Percentiles rank a stretch among this genome's conserved stretches.
phyloP scores from a whole-genome alignment of 2,888 invertebrate genomes.

The Elmis aenea region DNA sequence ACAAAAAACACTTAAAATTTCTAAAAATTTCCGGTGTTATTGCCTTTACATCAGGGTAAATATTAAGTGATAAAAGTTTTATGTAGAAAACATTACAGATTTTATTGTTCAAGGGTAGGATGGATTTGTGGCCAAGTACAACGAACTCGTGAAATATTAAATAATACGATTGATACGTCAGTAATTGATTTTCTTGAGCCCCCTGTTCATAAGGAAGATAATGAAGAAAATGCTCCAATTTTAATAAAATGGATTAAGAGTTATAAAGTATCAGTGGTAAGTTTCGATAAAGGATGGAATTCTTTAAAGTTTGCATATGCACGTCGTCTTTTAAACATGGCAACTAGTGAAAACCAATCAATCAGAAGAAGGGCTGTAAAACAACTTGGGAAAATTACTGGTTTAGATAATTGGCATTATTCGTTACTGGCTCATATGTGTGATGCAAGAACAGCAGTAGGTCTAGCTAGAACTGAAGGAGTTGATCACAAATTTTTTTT shows the following conservation, averaged over 20 bases:
- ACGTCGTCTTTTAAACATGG: slow-evolving; percentile 61
- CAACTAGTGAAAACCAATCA: slow-evolving; percentile 58
- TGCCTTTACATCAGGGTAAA: slow-evolving; percentile 11
- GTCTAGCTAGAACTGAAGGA: slow-evolving; percentile 66
- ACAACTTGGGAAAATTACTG: slow-evolving; percentile 60
- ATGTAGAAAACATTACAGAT: not conserved
- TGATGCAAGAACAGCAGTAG: slow-evolving; percentile 70
- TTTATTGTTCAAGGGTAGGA: slow-evolving; percentile 12
- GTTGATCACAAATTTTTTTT: slow-evolving; percentile 71
- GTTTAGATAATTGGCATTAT: slow-evolving; percentile 49
- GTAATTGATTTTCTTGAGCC: slow-evolving; percentile 37
- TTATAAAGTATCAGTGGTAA: slow-evolving; percentile 11
- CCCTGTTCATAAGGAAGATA: slow-evolving; percentile 10
- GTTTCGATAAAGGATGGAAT: slow-evolving; percentile 28
- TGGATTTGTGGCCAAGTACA: slow-evolving; percentile 39
- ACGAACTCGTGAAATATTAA: slow-evolving; percentile 34
- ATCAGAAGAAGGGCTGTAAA: slow-evolving; percentile 62
- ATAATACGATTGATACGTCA: slow-evolving; percentile 39
- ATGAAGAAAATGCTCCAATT: slow-evolving; percentile 15
- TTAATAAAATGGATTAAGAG: slow-evolving; percentile 8
- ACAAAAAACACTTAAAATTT: slow-evolving; percentile 12
- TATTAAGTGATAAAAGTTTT: not conserved
- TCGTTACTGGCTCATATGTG: slow-evolving; percentile 72
- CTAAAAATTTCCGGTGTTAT: slow-evolving; percentile 12
- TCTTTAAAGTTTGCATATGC: slow-evolving; percentile 46